These are phyloP conservation scores for Poecilia wingei DNA, from an alignment of 2,797 vertebrate genomes.

Conservation along the genomic window DNA sequence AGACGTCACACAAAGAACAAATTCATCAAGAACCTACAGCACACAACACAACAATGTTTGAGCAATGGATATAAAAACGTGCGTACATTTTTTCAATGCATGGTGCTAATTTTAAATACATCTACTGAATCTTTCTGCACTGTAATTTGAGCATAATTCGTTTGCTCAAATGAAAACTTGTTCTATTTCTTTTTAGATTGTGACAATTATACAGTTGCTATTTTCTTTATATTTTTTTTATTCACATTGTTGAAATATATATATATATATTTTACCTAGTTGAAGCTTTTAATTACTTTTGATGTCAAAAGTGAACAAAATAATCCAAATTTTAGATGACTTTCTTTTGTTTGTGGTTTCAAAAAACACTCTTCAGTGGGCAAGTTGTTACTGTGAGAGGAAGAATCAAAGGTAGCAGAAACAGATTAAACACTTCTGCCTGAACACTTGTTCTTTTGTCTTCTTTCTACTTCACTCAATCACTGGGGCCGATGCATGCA, in stretches of 20 bases:
- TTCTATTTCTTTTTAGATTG: neutral
- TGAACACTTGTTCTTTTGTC: slow-evolving; percentile 58
- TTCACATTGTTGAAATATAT: neutral
- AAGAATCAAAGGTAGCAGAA: neutral
- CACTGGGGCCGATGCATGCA: slow-evolving; percentile 30
- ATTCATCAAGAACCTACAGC: neutral
- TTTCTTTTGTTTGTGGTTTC: neutral
- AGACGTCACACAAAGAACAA: neutral
- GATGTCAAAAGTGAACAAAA: neutral
- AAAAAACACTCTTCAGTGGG: neutral
- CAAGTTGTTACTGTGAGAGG: slow-evolving; percentile 2
- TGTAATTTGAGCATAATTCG: neutral
- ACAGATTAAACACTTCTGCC: slow-evolving; percentile 19
- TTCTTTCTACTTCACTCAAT: slow-evolving; percentile 59
- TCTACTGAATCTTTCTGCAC: neutral
- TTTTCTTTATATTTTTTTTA: slow-evolving; percentile 15
- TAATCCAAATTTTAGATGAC: neutral
- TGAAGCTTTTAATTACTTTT: neutral
- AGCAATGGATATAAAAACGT: neutral
- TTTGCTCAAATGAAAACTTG: neutral
- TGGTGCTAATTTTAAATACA: neutral
- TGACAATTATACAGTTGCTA: neutral
- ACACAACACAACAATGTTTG: neutral
- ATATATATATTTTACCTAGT: neutral
- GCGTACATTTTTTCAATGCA: neutral